phyloP scores from a whole-genome alignment of 2,888 invertebrate genomes.

The Netelia virgata region DNA sequence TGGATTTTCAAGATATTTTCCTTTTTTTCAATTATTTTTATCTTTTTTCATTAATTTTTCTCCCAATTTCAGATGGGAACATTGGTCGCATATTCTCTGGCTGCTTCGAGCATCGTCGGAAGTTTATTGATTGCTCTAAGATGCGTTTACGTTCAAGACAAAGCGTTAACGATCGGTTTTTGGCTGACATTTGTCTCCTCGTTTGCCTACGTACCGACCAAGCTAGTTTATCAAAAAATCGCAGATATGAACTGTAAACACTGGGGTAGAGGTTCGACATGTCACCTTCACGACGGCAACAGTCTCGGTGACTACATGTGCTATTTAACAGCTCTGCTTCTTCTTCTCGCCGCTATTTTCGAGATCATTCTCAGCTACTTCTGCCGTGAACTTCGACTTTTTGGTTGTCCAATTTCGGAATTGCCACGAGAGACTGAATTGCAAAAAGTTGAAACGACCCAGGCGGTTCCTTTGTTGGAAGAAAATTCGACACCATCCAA shows the following conservation, averaged over 20 bases:
- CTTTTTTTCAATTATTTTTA: slow-evolving; percentile 24
- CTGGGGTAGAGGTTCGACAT: slow-evolving; percentile 84
- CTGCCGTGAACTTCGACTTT: slow-evolving; percentile 84
- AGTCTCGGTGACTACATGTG: slow-evolving; percentile 85
- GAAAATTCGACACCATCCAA: slow-evolving; percentile 34
- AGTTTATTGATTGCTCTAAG: slow-evolving; percentile 86
- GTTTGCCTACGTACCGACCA: slow-evolving; percentile 88
- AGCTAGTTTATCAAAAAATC: slow-evolving; percentile 87
- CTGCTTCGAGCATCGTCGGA: slow-evolving; percentile 85
- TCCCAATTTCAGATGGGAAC: slow-evolving; percentile 82
- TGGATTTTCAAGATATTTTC: background rate
- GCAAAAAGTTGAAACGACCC: slow-evolving; percentile 68
- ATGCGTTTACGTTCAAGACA: slow-evolving; percentile 87
- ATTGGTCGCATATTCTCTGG: slow-evolving; percentile 82
- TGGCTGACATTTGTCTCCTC: slow-evolving; percentile 86
- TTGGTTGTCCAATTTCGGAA: slow-evolving; percentile 71
- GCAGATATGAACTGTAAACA: slow-evolving; percentile 85
- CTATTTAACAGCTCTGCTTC: slow-evolving; percentile 84
- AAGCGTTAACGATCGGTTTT: slow-evolving; percentile 87
- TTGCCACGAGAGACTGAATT: slow-evolving; percentile 70
- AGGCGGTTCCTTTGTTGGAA: slow-evolving; percentile 71
- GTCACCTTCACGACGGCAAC: slow-evolving; percentile 85
- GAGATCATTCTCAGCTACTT: slow-evolving; percentile 85
- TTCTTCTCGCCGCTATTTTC: slow-evolving; percentile 84
- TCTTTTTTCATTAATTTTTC: background rate